Evolutionary conservation across 2,113 vertebrate genomes (phyloP).

Genomic region (Python bivittatus): DNA sequence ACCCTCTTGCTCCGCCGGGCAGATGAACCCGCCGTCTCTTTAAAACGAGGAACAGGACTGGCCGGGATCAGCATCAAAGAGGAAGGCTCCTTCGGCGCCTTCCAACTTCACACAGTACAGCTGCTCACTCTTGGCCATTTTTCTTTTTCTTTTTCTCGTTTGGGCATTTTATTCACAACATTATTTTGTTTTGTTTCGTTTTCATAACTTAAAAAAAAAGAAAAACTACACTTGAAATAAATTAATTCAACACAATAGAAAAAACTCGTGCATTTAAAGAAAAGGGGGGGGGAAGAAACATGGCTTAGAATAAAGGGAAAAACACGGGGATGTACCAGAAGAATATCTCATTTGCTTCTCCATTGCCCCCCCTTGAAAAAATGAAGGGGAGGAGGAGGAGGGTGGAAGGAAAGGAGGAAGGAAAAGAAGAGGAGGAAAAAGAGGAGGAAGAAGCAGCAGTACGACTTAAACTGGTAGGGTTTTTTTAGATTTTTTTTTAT

Average conservation of each 20-base stretch:
- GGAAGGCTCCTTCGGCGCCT: not conserved
- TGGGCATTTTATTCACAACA: slow-evolving; percentile 84
- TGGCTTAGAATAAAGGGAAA: slow-evolving; percentile 33
- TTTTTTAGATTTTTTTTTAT: too few relatives aligned
- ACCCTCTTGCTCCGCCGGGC: not conserved
- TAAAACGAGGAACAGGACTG: not conserved
- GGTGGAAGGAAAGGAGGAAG: not conserved
- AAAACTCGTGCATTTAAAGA: slow-evolving; percentile 55
- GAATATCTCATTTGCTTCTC: slow-evolving; percentile 46
- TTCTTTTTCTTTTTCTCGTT: slow-evolving; percentile 30
- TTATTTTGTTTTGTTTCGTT: slow-evolving; percentile 72
- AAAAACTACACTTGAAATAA: slow-evolving; percentile 83
- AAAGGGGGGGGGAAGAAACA: slow-evolving; percentile 7
- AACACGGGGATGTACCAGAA: slow-evolving; percentile 30
- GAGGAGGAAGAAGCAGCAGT: slow-evolving; percentile 45
- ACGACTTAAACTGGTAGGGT: slow-evolving; percentile 43
- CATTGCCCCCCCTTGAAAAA: slow-evolving; percentile 38
- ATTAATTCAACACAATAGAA: slow-evolving; percentile 74
- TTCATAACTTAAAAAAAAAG: slow-evolving; percentile 80
- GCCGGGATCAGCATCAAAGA: not conserved
- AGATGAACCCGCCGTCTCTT: not conserved
- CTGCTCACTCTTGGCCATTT: not conserved
- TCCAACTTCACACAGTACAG: slow-evolving; percentile 35
- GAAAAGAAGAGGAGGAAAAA: not conserved
- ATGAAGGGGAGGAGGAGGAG: not conserved